Evolutionary conservation across 2,797 vertebrate species (phyloP), one percentile per base, ranked within the genome.

Genomic region (Morelia viridis): DNA sequence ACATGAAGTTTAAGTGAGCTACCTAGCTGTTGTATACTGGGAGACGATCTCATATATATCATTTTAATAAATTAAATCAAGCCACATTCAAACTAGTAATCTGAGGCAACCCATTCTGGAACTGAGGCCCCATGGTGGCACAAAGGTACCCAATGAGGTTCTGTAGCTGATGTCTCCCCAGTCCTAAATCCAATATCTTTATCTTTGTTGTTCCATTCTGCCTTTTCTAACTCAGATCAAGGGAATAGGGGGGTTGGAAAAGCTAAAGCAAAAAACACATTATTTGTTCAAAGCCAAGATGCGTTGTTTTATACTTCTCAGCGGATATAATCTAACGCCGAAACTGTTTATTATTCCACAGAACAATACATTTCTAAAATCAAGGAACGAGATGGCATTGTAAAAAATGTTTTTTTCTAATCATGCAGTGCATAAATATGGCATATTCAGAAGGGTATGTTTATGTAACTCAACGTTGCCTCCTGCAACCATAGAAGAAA

Each of bases 401-500:
- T 94, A 13, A 9, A 35, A 80, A 89, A 76, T 94, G 17, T 53
- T 53, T 53, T 53, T 53, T 53, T 7, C 35, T 5, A 64, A 64
- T 15, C 12, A 56, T 53, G 28, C 71, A 28, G n/a, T 2, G 93
- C 91, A 60, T 41, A 94, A 95, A 92, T 22, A 71, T 10, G 2
- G 57, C 68, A n/a, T 28, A 92, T 26, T 46, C 93, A 65, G 61
- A 92, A 93, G 83, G 50, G 90, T 64, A 94, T 80, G 84, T 91
- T 95, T 94, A 94, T 68, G 91, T 80, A 93, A 83, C 89, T 92
- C 85, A 91, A 76, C 88, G 57, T 91, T 61, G 80, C 88, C 60
- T 46, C 85, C 93, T 93, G 62, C 89, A 95, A 95, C 94, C 22
- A 86, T 0, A 95, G 95, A 95, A 91, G 58, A 93, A 94, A 96